phyloP scores from a whole-genome alignment of 2,888 invertebrate species.

The Notocelia uddmanniana region DNA sequence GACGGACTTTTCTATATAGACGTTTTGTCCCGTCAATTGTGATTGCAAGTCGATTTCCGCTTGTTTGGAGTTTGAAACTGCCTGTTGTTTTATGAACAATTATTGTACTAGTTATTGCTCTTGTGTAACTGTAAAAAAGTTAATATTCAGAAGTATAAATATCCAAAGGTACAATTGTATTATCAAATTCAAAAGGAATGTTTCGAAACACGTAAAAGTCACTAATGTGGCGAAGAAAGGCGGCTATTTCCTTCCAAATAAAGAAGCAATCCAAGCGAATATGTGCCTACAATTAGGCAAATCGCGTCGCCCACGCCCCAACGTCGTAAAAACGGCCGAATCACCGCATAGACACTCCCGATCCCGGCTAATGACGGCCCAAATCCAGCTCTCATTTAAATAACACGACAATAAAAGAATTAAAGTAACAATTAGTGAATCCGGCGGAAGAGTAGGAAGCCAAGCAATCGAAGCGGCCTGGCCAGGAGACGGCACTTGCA shows the following conservation, averaged over 20 bases:
- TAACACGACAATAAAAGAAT: constrained; percentile 65
- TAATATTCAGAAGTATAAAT: not conserved
- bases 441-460: constrained; percentile 63
- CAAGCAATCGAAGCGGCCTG: constrained; percentile 53
- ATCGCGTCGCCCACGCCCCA: constrained; percentile 46
- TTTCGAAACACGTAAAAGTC: not conserved
- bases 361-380: constrained; percentile 42
- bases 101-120: not conserved
- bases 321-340: constrained; percentile 46
- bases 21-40: constrained; percentile 56
- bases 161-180: not conserved
- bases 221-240: constrained; percentile 33
- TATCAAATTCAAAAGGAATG: not conserved
- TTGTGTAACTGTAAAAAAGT: not conserved
- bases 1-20: constrained; percentile 60
- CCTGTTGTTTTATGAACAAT: constrained; percentile 16
- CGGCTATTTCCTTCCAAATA: constrained; percentile 30
- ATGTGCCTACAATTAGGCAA: constrained; percentile 44
- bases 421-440: constrained; percentile 65
- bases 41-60: constrained; percentile 60
- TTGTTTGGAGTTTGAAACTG: constrained; percentile 48
- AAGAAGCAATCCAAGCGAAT: constrained; percentile 39
- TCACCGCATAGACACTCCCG: constrained; percentile 44
- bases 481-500: constrained; percentile 65
- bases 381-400: constrained; percentile 58